Evolutionary conservation across 2,113 vertebrate genomes (phyloP).

Genomic region (Anser cygnoides): DNA sequence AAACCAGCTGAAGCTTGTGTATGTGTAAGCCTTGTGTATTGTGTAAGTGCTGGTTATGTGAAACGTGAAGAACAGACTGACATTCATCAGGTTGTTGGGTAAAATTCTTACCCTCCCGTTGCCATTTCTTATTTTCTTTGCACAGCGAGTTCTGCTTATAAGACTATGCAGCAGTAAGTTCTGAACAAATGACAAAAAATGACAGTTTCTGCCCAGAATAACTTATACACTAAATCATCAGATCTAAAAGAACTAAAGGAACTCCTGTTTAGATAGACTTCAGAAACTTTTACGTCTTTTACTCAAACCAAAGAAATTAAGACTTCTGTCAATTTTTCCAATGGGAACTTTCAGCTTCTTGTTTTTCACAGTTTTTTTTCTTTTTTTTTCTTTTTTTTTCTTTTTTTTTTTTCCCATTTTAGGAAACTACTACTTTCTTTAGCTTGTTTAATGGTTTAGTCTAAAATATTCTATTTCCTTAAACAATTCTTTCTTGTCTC

Average conservation of each 20-base stretch:
- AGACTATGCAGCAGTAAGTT: not conserved
- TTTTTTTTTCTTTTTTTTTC: not conserved
- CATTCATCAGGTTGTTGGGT: not conserved
- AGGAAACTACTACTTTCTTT: not conserved
- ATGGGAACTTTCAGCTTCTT: not conserved
- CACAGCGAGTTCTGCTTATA: not conserved
- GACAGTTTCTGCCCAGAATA: not conserved
- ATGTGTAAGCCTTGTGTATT: not conserved
- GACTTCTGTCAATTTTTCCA: not conserved
- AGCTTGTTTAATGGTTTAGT: not conserved
- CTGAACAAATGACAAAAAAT: not conserved
- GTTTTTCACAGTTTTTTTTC: not conserved
- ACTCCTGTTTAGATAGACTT: not conserved
- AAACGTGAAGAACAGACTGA: not conserved
- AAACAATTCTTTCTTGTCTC: not conserved
- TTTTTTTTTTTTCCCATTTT: not conserved
- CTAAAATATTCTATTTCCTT: not conserved
- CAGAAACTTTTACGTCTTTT: not conserved
- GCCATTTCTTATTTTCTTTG: not conserved
- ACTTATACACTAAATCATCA: not conserved
- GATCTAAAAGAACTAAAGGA: not conserved
- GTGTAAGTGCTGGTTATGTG: not conserved
- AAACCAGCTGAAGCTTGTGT: not conserved
- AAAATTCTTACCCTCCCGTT: not conserved
- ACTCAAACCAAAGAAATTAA: not conserved